These are phyloP conservation scores for Drosophila baimaii DNA, from an alignment of 1,140 invertebrate genomes.

Conservation along the genomic window DNA sequence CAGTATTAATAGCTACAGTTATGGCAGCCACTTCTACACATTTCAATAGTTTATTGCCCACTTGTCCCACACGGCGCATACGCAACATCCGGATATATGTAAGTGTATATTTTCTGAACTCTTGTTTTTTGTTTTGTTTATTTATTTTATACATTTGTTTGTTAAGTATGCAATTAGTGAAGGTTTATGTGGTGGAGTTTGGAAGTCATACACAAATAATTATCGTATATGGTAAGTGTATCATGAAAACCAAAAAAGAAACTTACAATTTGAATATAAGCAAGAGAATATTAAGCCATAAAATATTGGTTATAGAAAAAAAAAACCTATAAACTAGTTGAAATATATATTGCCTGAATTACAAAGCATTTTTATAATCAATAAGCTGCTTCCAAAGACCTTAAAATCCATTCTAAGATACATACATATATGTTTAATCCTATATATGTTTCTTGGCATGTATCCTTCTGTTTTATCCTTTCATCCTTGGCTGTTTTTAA, in stretches of 20 bases:
- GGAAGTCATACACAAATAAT: constrained; percentile 4
- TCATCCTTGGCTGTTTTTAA: constrained; percentile 40
- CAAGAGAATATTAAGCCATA: too few species aligned
- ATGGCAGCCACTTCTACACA: not conserved
- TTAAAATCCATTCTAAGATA: too few species aligned
- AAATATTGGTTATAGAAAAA: too few species aligned
- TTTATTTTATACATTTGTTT: constrained; percentile 31
- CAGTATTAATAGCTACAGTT: constrained; percentile 31
- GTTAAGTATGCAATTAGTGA: constrained; percentile 32
- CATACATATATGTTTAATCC: not conserved
- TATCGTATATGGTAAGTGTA: too few species aligned
- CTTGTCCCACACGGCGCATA: constrained; percentile 64
- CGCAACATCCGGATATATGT: constrained; percentile 63
- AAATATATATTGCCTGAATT: not conserved
- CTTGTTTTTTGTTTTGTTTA: constrained; percentile 12
- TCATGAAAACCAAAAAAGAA: not conserved
- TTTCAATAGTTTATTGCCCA: constrained; percentile 15
- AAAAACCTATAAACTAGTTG: too few species aligned
- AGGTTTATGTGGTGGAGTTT: constrained; percentile 28
- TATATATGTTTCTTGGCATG: not conserved
- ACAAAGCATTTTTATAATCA: not conserved
- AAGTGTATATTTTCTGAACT: constrained; percentile 38
- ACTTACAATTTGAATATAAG: not conserved
- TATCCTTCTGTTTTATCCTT: not conserved
- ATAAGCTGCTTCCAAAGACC: not conserved